phyloP scores from a whole-genome alignment of 2,888 invertebrate species.

The Athrips mouffetella region DNA sequence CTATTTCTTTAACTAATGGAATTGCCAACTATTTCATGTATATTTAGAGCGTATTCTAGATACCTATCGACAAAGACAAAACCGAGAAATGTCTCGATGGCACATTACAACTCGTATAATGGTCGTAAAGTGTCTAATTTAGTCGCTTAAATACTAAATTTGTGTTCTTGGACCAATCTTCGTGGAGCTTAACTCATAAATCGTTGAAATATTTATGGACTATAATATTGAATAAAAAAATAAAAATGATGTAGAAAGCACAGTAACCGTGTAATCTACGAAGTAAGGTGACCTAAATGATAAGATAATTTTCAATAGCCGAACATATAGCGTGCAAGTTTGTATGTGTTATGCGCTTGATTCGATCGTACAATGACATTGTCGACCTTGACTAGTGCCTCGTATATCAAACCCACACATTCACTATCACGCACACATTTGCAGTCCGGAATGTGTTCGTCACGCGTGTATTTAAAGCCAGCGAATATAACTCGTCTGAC shows the following conservation, averaged over 20 bases:
- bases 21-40: neutral
- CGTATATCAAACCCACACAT: slow-evolving; percentile 50
- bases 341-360: slow-evolving; percentile 54
- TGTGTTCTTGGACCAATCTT: neutral
- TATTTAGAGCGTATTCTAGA: neutral
- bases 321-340: slow-evolving; percentile 40
- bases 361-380: slow-evolving; percentile 74
- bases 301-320: slow-evolving; percentile 73
- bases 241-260: slow-evolving; percentile 22
- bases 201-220: too few relatives aligned
- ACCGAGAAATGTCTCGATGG: neutral
- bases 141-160: neutral
- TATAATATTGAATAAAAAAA: too few relatives aligned
- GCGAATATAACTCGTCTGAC: slow-evolving; percentile 47
- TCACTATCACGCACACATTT: slow-evolving; percentile 36
- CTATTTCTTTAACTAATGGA: too few relatives aligned
- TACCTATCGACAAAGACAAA: neutral
- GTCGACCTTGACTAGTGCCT: slow-evolving; percentile 75
- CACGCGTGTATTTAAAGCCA: slow-evolving; percentile 52
- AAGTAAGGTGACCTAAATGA: slow-evolving; percentile 78
- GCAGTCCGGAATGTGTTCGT: slow-evolving; percentile 54
- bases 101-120: neutral
- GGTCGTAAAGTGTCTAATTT: neutral
- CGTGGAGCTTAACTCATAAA: neutral
- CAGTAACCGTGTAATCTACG: slow-evolving; percentile 61